Evolutionary conservation across 37 sponge, comb jelly and placozoan genomes (phyloP), one percentile per base, ranked within the genome.

Genomic region (Spongia lamella): DNA sequence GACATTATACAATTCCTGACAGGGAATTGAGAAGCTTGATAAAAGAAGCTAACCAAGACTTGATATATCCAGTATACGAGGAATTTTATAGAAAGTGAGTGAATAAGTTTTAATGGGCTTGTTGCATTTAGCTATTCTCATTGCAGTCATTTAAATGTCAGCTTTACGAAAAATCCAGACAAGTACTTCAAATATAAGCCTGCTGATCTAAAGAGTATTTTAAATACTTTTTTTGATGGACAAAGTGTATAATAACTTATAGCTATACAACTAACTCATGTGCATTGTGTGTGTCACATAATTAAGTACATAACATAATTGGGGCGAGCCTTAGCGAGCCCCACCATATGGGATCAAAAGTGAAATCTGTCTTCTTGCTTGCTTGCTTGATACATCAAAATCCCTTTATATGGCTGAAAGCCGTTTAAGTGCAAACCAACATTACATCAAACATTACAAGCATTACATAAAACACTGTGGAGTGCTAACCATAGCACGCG

Each of bases 151-250:
- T 56, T 76, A 29, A 38, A 49, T 26, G 53, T 66, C 20, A 39
- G 51, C 15, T 96, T 96, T 59, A 96, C 97, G 1, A 89, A 93
- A 76, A 89, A 96, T 38, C 88, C 84, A 6, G 94, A 93, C 3
- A 96, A 96, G 36, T 96, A 96, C 50, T 25, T 96, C n/a, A 90
- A 90, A 51, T 87, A 87, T 56, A 68, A 77, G 34, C 88, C 88
- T 16, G 86, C 87, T 17, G 52, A 40, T 13, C 60, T 96, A 36
- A 79, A 87, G 33, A 53, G 57, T 14, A 81, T 33, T 56, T 72
- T 96, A 20, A 56, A 53, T 59, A 69, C 70, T 6, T 93, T 93
- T 64, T 96, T 96, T 79, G 97, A 96, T 77, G 77, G 78, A 7
- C 71, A 88, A 13, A 90, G 90, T 47, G 1, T 49, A 37, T 77